A percentile compares a stretch with the other conserved stretches of the same genome.
These are phyloP conservation scores for Bellardia pandia DNA, from an alignment of 2,888 invertebrate genomes.

Conservation along the genomic window DNA sequence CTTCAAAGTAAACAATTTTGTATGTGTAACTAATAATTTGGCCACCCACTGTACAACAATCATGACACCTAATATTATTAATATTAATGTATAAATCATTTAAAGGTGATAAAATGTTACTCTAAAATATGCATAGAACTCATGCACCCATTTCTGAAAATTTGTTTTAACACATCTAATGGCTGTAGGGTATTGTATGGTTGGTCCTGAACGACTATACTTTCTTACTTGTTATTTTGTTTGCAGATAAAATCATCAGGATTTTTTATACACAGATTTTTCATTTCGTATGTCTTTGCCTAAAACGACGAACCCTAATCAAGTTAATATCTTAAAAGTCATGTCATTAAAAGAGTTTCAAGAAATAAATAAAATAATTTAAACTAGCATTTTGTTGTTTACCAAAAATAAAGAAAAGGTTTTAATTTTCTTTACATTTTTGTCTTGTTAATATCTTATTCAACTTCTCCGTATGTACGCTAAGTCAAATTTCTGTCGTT, in stretches of 20 bases:
- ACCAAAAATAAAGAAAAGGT: not conserved
- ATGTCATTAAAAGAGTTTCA: constrained; percentile 1
- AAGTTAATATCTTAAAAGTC: constrained; percentile 11
- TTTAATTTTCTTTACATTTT: constrained; percentile 8
- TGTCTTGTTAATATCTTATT: constrained; percentile 1
- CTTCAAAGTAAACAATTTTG: too few relatives aligned
- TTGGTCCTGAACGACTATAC: too few relatives aligned
- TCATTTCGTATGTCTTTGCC: too few relatives aligned
- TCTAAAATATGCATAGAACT: too few relatives aligned
- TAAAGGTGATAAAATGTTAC: too few relatives aligned
- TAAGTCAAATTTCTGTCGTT: constrained; percentile 5
- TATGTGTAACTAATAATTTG: too few relatives aligned
- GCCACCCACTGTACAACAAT: too few relatives aligned
- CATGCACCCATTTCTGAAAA: too few relatives aligned
- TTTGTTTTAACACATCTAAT: too few relatives aligned
- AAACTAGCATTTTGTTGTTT: not conserved
- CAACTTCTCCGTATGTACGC: not conserved
- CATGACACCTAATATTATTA: too few relatives aligned
- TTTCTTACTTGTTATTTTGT: not conserved
- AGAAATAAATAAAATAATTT: constrained; percentile 4
- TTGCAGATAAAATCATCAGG: not conserved
- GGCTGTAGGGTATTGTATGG: too few relatives aligned
- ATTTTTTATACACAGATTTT: not conserved
- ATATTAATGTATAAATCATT: too few relatives aligned
- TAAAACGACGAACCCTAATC: not conserved